phyloP scores from a whole-genome alignment of 2,888 invertebrate genomes.

The Drosophila picticornis region DNA sequence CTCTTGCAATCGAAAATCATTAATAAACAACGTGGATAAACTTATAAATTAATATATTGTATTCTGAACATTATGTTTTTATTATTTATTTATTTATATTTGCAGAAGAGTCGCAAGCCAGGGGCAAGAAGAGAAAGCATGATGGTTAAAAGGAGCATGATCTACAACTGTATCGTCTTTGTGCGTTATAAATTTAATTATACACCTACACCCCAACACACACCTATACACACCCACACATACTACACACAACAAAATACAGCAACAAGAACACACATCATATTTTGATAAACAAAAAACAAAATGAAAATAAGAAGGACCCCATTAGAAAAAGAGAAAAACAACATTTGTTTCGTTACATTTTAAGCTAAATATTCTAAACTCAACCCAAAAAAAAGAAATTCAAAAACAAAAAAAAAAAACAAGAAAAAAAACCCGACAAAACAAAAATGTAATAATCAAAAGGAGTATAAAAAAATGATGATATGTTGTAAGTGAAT shows the following conservation, averaged over 20 bases:
- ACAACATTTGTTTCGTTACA: constrained; percentile 69
- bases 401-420: background rate
- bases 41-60: background rate
- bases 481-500: constrained; percentile 60
- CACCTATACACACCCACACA: constrained; percentile 33
- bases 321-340: constrained; percentile 57
- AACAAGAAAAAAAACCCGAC: constrained; percentile 28
- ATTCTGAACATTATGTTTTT: background rate
- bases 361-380: constrained; percentile 65
- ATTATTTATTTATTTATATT: background rate
- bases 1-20: no score
- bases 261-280: constrained; percentile 72
- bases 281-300: constrained; percentile 73
- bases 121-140: constrained; percentile 91
- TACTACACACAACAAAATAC: constrained; percentile 49
- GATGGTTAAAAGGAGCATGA: constrained; percentile 85
- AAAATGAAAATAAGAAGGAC: constrained; percentile 44
- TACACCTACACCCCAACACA: constrained; percentile 41
- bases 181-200: constrained; percentile 76
- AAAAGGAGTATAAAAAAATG: constrained; percentile 50
- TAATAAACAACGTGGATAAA: background rate
- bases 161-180: constrained; percentile 70
- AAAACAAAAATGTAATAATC: constrained; percentile 70
- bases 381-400: constrained; percentile 4
- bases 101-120: constrained; percentile 86